Evolutionary conservation across 2,797 vertebrate genomes (phyloP), one percentile per base, ranked within the genome.

Genomic region (Anabas testudineus): DNA sequence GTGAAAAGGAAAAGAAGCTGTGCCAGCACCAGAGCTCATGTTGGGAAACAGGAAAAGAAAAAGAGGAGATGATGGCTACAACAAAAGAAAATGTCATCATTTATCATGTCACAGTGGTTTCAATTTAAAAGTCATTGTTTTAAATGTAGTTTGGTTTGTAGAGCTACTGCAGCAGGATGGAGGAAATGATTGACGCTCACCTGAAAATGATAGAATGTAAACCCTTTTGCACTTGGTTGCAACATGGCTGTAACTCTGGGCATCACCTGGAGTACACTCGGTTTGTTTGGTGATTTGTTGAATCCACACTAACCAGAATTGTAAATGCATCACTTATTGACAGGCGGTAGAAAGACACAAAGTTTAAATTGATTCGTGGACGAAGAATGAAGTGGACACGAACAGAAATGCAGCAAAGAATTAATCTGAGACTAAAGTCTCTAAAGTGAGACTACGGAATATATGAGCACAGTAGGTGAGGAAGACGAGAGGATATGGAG

Each of bases 11-110:
- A 16, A 4, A 14, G 26, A 59, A 36, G 41, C 30, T 42, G 10
- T 48, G 67, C 24, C 53, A 47, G 66, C 21, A 37, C 2, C 60
- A 22, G 24, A 52, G 45, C 43, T 43, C 57, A 13, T n/a, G 51
- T 19, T 55, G 16, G 22, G 43, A 49, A 24, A 65, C 37, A 47
- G 12, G 14, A 1, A 14, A 2, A 43, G 15, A 19, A 16, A 26
- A 2, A 32, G 7, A 3, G 2, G 7, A 3, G 2, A 43, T 32
- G 24, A 51, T 43, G 2, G 51, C 22, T 22, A n/a, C 2, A 32
- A 32, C 2, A 7, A 43, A 22, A 19, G 21, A 49, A 8, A 24
- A 10, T 22, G 43, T 10, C 26, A 24, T 24, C 24, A 48, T 55
- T 43, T 14, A 36, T 49, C 24, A 32, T 6, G 49, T 48, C 15